Evolutionary conservation across 2,888 invertebrate species (phyloP), one percentile per base, ranked within the genome.

Genomic region (Drosophila eohydei): DNA sequence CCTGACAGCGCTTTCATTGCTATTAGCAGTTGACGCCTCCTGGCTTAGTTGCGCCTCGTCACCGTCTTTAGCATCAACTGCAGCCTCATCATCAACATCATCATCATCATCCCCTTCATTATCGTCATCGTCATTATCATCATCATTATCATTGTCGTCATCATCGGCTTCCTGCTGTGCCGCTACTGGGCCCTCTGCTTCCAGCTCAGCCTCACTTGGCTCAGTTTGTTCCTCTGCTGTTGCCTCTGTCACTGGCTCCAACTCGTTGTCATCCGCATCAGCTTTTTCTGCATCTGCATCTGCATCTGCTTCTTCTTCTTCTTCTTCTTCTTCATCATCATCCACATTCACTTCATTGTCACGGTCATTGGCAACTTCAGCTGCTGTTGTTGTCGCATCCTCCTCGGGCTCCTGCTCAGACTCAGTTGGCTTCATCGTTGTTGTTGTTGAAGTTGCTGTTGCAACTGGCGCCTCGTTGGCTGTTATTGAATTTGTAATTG

Each of bases 261-360:
- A 26, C 44, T 48, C 51, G 34, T 46, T 61, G n/a, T 34, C 56
- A n/a, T 34, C 66, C 28, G 51, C 78, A 6, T 30, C 69, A 43
- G 41, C 62, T 36, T 36, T 67, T 21, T 34, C 73, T 30, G n/a
- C 61, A 0, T 0, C 28, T 28, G 14, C 28, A 0, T 14, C 48
- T n/a, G n/a, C 28, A n/a, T 5, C 48, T 30, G 9, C 26, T 8
- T 16, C 41, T 26, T 7, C 48, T 30, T 16, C 48, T 44, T 34
- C 71, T 28, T 71, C 71, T 12, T 58, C 67, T 46, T 73, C 61
- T 4, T 77, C 80, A 2, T 81, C 79, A 48, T 77, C 80, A 71
- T 83, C 83, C 54, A 72, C 71, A 74, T 78, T 80, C 76, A 84
- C 75, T 61, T 85, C 85, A 68, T 87, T 85, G 69, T 87, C 81